Base-by-base conservation (phyloP, 2,888 invertebrate genomes). In the Caenorhabditis afra region DNA sequence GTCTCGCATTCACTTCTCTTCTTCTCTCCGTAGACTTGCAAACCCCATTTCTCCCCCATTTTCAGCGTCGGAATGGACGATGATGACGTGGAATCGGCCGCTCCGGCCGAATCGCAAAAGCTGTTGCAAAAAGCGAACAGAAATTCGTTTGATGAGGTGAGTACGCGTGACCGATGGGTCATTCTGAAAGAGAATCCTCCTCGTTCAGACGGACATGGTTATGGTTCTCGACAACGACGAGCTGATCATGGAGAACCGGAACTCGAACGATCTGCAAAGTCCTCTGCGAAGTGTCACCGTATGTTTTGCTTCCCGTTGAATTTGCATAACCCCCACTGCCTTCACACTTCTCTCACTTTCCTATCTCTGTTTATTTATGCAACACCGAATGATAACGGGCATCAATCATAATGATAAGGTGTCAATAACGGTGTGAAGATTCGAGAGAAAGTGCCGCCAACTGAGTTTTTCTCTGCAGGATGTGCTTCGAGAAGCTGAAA, bases 401-500 rank as follows among this genome's bases (percentile, higher is more conserved):
- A 35, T 29, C 11, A 45, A n/a, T 29, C 18, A 57, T 18, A 39
- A 11, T 4, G n/a, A 11, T 12, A 10, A 12, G 41, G 50, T 62
- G 37, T 45, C 47, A 41, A 16, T 47, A n/a, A 39, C 37, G 53
- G 50, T 64, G 29, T 29, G 29, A 29, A 29, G 29, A 5, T 29
- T 29, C 29, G 29, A 29, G 29, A 29, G 7, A 29, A n/a, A n/a
- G n/a, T n/a, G n/a, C 23, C 16, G 22, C 18, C 52, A 39, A 37
- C 5, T 41, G 12, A 3, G 14, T 14, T 41, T 41, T 14, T 14
- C 1, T 29, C 57, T 79, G 55, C 66, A 85, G 85, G 84, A 83
- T 71, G 86, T 86, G 61, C 66, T 86, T 4, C 76, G 81, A 41
- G 84, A 85, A 62, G 86, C 86, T 4, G 82, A 83, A 39, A 76